Percentiles rank a stretch among this genome's conserved stretches.
These are phyloP conservation scores for Pelecanus crispus DNA, from an alignment of 2,113 vertebrate genomes.

Conservation along the genomic window DNA sequence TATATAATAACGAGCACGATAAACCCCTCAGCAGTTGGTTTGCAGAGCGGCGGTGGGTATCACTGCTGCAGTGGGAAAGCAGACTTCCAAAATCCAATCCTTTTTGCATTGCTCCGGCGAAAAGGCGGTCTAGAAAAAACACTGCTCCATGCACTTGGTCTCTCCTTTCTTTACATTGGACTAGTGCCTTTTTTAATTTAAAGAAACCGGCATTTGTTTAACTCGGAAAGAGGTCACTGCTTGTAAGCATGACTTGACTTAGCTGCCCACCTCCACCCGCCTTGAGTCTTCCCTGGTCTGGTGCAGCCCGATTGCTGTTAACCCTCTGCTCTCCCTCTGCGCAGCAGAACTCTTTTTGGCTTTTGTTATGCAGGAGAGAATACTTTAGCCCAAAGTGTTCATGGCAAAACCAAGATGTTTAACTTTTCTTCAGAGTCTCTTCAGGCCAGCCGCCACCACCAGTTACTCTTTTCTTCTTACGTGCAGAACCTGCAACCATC, in stretches of 20 bases:
- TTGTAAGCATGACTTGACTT: background rate
- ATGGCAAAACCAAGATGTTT: background rate
- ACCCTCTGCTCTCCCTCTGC: background rate
- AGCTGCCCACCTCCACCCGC: background rate
- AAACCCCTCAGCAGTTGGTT: background rate
- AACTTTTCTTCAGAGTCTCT: background rate
- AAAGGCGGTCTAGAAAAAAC: constrained; percentile 23
- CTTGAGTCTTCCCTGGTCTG: background rate
- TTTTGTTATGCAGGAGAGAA: background rate
- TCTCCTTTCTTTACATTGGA: constrained; percentile 64
- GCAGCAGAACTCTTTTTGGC: background rate
- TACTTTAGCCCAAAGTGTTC: background rate
- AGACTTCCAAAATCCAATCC: background rate
- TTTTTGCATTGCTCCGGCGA: background rate
- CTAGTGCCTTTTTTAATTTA: constrained; percentile 43
- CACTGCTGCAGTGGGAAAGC: background rate
- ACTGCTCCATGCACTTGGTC: background rate
- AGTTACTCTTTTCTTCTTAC: background rate
- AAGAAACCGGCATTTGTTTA: constrained; percentile 50
- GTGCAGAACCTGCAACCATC: background rate
- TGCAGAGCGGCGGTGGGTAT: background rate
- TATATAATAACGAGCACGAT: fast-evolving
- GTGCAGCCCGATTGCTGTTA: background rate
- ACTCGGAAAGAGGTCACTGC: background rate
- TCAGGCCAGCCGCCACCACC: background rate